Conservation (phyloP, 2,888 invertebrate species). For the Torymus texanus region DNA sequence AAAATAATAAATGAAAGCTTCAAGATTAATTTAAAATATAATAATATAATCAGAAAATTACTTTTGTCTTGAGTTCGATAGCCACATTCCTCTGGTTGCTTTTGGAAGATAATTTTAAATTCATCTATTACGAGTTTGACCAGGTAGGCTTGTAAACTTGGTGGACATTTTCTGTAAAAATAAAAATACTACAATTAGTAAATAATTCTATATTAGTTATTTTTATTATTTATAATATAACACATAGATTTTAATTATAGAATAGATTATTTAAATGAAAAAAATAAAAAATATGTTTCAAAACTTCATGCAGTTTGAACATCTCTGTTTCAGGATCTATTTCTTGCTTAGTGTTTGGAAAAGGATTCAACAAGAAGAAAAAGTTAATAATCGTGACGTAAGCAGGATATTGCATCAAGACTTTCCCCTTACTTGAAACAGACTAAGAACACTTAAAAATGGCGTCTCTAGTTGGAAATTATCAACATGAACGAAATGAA, state of each 20-base stretch:
- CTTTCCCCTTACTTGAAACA: constrained; percentile 13
- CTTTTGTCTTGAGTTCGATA: constrained; percentile 80
- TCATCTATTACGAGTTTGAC: constrained; percentile 83
- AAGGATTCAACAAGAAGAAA: not conserved
- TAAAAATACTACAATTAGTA: not conserved
- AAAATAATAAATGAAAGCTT: constrained; percentile 29
- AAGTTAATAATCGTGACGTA: constrained; percentile 12
- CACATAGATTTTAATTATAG: not conserved
- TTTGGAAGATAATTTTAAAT: constrained; percentile 80
- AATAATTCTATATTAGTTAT: too few relatives aligned
- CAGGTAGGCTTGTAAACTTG: constrained; percentile 81
- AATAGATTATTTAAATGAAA: not conserved
- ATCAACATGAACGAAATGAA: constrained; percentile 81
- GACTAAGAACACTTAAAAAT: constrained; percentile 68
- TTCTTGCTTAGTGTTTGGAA: constrained; percentile 7
- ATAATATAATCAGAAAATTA: constrained; percentile 67
- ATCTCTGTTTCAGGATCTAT: constrained; percentile 18
- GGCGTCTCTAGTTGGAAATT: constrained; percentile 79
- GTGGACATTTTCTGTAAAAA: constrained; percentile 83
- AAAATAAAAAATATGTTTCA: not conserved
- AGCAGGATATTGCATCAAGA: constrained; percentile 19
- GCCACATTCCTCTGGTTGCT: constrained; percentile 81
- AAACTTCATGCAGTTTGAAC: constrained; percentile 6
- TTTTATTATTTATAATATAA: too few relatives aligned
- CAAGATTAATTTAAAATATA: constrained; percentile 29